Percentiles rank a stretch among this genome's conserved stretches.
Evolutionary conservation across 2,113 vertebrate species (phyloP).

Genomic region (Plecotus auritus): DNA sequence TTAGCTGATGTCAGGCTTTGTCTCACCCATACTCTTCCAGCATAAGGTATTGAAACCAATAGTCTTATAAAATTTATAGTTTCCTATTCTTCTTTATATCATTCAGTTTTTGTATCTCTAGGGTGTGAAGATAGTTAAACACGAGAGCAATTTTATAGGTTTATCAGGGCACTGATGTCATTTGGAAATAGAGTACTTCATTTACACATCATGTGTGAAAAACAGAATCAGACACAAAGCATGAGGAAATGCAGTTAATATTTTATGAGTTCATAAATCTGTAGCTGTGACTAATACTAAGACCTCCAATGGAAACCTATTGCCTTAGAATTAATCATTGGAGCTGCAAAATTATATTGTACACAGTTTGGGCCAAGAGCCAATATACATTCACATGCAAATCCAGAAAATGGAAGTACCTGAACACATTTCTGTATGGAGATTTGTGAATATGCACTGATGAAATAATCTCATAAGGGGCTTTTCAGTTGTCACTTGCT

Average conservation of each 20-base stretch:
- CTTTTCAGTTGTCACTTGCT: conserved; percentile 8
- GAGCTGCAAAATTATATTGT: conserved; percentile 63
- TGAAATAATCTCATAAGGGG: background rate
- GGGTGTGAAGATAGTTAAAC: conserved; percentile 69
- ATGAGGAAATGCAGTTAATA: conserved; percentile 66
- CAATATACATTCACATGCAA: conserved; percentile 61
- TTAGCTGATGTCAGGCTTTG: background rate
- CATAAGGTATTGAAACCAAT: background rate
- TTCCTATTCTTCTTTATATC: conserved; percentile 68
- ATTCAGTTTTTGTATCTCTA: conserved; percentile 60
- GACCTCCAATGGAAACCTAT: conserved; percentile 57
- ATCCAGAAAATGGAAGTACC: conserved; percentile 39
- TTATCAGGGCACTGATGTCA: conserved; percentile 70
- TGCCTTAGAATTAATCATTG: conserved; percentile 57
- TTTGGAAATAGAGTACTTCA: conserved; percentile 61
- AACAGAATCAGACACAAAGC: conserved; percentile 73
- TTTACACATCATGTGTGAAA: conserved; percentile 66
- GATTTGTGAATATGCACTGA: conserved; percentile 38
- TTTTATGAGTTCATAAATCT: conserved; percentile 77
- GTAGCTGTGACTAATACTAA: conserved; percentile 51
- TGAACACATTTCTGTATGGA: conserved; percentile 42
- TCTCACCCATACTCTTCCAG: background rate
- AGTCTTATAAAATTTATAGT: conserved; percentile 26
- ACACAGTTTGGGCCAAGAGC: conserved; percentile 50
- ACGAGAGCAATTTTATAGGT: conserved; percentile 65